These are phyloP conservation scores for Dasypus novemcinctus DNA, from an alignment of 2,113 vertebrate species.

Conservation along the genomic window DNA sequence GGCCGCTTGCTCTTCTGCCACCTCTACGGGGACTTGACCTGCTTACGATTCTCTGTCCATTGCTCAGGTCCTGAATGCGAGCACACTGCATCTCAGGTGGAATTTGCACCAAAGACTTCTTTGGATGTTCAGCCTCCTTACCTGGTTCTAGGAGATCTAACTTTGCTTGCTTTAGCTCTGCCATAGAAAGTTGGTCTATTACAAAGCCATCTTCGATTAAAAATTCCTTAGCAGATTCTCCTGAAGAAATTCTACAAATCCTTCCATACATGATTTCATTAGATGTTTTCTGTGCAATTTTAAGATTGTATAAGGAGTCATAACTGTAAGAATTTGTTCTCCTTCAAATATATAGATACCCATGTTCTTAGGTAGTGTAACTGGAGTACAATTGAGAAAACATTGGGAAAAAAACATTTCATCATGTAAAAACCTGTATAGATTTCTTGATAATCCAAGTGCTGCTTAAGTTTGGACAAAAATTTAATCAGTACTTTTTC, in stretches of 20 bases:
- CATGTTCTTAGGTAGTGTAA: constrained; percentile 97
- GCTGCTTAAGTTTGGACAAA: constrained; percentile 96
- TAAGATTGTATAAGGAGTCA: constrained; percentile 98
- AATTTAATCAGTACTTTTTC: constrained; percentile 96
- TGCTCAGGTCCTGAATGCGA: constrained; percentile 86
- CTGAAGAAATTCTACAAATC: constrained; percentile 97
- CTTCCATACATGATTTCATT: constrained; percentile 96
- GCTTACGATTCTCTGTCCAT: constrained; percentile 88
- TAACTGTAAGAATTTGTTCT: constrained; percentile 91
- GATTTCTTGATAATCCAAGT: constrained; percentile 90
- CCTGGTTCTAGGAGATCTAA: constrained; percentile 93
- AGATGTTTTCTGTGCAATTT: constrained; percentile 97
- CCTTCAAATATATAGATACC: constrained; percentile 99
- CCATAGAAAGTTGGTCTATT: constrained; percentile 93
- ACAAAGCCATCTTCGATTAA: constrained; percentile 94
- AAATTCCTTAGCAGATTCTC: constrained; percentile 93
- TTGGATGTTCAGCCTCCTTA: constrained; percentile 96
- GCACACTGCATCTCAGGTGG: constrained; percentile 83
- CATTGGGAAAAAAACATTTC: constrained; percentile 99
- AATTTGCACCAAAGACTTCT: constrained; percentile 93
- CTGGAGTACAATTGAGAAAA: constrained; percentile 98
- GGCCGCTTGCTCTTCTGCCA: constrained; percentile 75
- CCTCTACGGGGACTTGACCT: constrained; percentile 64
- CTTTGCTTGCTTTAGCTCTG: constrained; percentile 92
- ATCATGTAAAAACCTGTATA: constrained; percentile 95